phyloP scores from a whole-genome alignment of 2,888 invertebrate genomes.

The Resseliella maxima region DNA sequence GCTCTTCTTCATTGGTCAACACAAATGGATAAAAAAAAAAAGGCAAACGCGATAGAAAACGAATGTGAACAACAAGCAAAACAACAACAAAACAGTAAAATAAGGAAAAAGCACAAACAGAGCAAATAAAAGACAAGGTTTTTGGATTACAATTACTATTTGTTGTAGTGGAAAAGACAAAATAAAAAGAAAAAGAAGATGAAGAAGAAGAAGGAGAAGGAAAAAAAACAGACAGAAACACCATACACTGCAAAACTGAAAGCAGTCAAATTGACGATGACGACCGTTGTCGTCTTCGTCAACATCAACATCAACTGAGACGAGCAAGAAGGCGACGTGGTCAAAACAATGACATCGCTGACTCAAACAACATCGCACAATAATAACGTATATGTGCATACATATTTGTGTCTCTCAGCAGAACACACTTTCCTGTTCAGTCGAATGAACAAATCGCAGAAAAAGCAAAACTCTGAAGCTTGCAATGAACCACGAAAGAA shows the following conservation, averaged over 20 bases:
- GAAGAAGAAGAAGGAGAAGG: neutral
- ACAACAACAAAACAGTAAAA: constrained; percentile 5
- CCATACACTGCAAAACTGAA: constrained; percentile 37
- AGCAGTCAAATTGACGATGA: constrained; percentile 51
- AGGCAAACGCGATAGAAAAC: constrained; percentile 27
- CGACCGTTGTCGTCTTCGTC: constrained; percentile 35
- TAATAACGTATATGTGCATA: constrained; percentile 38
- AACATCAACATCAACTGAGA: neutral
- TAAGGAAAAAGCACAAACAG: constrained; percentile 8
- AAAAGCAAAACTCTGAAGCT: constrained; percentile 14
- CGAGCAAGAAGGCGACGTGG: constrained; percentile 44
- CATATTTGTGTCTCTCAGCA: neutral
- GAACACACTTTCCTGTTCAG: constrained; percentile 20
- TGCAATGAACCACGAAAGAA: neutral
- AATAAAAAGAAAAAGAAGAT: neutral
- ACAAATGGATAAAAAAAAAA: neutral
- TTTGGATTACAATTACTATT: constrained; percentile 48
- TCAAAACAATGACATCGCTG: constrained; percentile 53
- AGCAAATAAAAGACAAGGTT: constrained; percentile 53
- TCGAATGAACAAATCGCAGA: neutral
- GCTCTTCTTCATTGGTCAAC: constrained; percentile 29
- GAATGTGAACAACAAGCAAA: neutral
- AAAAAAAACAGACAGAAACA: neutral
- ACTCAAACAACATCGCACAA: constrained; percentile 33
- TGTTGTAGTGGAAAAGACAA: neutral